These are phyloP conservation scores for Zosterops lateralis DNA, from an alignment of 2,113 vertebrate genomes.

Conservation along the genomic window DNA sequence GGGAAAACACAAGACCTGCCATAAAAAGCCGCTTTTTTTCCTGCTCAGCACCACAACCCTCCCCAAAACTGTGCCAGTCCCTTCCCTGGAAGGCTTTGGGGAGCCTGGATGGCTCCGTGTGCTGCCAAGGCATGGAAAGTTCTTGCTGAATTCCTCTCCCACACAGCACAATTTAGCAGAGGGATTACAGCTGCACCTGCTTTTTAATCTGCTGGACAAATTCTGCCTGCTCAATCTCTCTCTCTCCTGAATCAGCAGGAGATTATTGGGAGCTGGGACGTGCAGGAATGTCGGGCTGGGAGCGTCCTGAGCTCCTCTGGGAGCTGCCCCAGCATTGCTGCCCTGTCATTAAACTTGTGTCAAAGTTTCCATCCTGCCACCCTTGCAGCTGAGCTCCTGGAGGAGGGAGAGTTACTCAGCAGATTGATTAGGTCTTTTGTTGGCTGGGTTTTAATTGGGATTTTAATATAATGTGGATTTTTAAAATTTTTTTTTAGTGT, in stretches of 20 bases:
- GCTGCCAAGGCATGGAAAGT: neutral
- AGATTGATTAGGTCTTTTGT: neutral
- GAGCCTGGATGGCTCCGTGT: neutral
- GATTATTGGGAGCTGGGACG: neutral
- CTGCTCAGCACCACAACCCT: neutral
- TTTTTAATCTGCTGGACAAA: neutral
- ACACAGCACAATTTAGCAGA: neutral
- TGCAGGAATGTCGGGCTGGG: neutral
- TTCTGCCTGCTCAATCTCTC: neutral
- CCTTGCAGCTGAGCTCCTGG: neutral
- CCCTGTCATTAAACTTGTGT: neutral
- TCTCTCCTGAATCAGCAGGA: neutral
- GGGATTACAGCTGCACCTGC: neutral
- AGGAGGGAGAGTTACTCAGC: neutral
- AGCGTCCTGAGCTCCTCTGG: neutral
- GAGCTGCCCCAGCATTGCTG: neutral
- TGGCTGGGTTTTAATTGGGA: neutral
- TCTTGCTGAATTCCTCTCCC: neutral
- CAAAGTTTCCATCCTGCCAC: neutral
- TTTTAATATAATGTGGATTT: rapidly evolving
- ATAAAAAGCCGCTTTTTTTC: neutral
- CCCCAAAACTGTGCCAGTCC: neutral
- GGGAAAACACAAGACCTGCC: neutral
- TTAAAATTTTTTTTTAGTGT: neutral
- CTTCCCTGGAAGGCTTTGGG: neutral